Conservation (phyloP, 1,140 invertebrate species). For the Calephelis nemesis region DNA sequence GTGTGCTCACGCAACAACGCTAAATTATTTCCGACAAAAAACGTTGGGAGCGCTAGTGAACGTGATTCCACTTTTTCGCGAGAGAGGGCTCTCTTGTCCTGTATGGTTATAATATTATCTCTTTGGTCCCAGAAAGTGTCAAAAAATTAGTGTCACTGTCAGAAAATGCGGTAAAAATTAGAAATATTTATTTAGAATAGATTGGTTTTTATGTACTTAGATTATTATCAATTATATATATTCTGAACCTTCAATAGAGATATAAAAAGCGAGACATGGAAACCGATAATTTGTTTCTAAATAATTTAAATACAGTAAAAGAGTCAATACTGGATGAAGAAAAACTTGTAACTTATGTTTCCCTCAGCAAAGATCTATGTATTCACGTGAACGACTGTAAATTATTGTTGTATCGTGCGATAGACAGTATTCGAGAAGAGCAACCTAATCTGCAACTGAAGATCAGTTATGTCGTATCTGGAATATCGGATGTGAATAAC, state of each 20-base stretch:
- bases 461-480: slow-evolving; percentile 58
- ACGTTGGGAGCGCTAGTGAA: too few relatives aligned
- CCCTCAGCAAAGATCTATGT: slow-evolving; percentile 63
- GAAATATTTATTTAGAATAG: background rate
- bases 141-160: too few relatives aligned
- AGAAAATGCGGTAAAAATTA: slow-evolving; percentile 1
- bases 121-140: too few relatives aligned
- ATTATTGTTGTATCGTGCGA: slow-evolving; percentile 42
- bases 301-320: slow-evolving; percentile 49
- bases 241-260: background rate
- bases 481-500: slow-evolving; percentile 43
- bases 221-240: too few relatives aligned
- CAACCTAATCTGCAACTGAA: slow-evolving; percentile 42
- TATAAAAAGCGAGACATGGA: slow-evolving; percentile 3
- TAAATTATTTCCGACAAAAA: too few relatives aligned
- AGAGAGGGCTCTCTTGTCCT: too few relatives aligned
- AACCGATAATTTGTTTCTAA: slow-evolving; percentile 15
- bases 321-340: slow-evolving; percentile 66
- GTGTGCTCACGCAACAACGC: too few relatives aligned
- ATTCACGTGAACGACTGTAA: slow-evolving; percentile 66
- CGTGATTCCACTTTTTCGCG: too few relatives aligned
- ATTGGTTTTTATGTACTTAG: too few relatives aligned
- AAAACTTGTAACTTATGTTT: slow-evolving; percentile 61
- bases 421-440: slow-evolving; percentile 43
- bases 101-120: too few relatives aligned